Base-by-base conservation (phyloP, 2,113 vertebrate species). In the Lepus europaeus region DNA sequence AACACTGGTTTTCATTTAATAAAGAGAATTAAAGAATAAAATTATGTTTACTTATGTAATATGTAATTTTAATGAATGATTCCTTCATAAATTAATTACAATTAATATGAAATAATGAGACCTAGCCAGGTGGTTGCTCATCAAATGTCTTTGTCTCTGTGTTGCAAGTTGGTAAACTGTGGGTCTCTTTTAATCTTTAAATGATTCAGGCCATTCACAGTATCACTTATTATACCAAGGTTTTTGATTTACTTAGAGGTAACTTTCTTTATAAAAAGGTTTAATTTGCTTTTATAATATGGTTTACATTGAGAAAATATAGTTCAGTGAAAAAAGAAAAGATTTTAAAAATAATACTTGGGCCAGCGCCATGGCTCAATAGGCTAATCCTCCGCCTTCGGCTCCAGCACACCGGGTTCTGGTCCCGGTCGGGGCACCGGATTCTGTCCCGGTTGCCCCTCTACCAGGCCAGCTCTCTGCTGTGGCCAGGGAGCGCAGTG, bases 1-100 rank as follows among this genome's bases (percentile, higher is more conserved):
- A 93, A 56, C 45, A 79, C 49, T 4, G 39, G 39, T 45, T 95
- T 96, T 89, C 27, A 89, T 88, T 93, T 90, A 81, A 36, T 66
- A 39, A 76, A 11, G 45, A 86, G 22, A 5, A 25, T 91, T 69
- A 53, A 89, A 59, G 22, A 45, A 68, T 66, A 82, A 90, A 64
- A 25, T n/a, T 64, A 6, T 77, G 23, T 36, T n/a, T 82, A 73
- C 33, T 89, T 78, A 84, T 63, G 1, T 61, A 77, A 22, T 85
- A 49, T 51, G 4, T 22, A 93, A 36, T 88, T 66, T 0, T 36
- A 81, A 63, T 36, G 5, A 88, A 29, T 70, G 3, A 1, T 81
- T 90, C 5, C 29, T 19, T 49, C 13, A 33, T 87, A 82, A 94
- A 74, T 82, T 29, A 81, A 72, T 63, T 63, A 5, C 25, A 93